Base-by-base conservation (phyloP, 2,888 invertebrate genomes). In the Neuroscelio doddi region DNA sequence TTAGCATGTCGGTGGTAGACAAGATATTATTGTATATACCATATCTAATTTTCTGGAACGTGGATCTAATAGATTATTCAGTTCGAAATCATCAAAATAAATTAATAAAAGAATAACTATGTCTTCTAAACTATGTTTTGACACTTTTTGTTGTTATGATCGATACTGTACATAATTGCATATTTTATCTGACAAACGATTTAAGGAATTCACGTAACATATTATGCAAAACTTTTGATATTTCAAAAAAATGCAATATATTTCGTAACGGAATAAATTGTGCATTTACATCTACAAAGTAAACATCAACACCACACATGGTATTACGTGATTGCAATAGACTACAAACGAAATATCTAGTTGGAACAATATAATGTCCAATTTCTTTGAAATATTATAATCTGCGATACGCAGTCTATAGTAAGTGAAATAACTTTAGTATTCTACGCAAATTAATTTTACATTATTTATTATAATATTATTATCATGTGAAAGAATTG, bases 21-120 rank as follows among this genome's bases (percentile, higher is more conserved):
- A 69, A 12, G 70, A 49, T 3, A 75, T 16, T 1, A 62, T 55
- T 30, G 41, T 65, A 59, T 75, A 75, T 12, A 71, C 64, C 7
- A 66, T 73, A 4, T 72, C 75, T 16, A 76, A 26, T 58, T 76
- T 75, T 2, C 71, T 72, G n/a, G 69, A 49, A 32, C 71, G 74
- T 3, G 68, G 62, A 10, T 70, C 72, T 17, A 73, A 32, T 34
- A 69, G 62, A 47, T 73, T 74, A 16, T 70, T 69, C 16, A 27
- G 52, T 46, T 75, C 71, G 41, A 63, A 69, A n/a, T 73, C 72
- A 59, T 74, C 73, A 46, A 59, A 74, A 49, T 64, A 73, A 34
- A 74, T 36, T 34, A 61, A 51, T 16, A 64, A 29, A 3, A 64
- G 68, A 14, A 69, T 26, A 46, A 69, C 61, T 15, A 62, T 49